Base-by-base conservation (phyloP, 2,113 vertebrate species). In the Apodemus sylvaticus region DNA sequence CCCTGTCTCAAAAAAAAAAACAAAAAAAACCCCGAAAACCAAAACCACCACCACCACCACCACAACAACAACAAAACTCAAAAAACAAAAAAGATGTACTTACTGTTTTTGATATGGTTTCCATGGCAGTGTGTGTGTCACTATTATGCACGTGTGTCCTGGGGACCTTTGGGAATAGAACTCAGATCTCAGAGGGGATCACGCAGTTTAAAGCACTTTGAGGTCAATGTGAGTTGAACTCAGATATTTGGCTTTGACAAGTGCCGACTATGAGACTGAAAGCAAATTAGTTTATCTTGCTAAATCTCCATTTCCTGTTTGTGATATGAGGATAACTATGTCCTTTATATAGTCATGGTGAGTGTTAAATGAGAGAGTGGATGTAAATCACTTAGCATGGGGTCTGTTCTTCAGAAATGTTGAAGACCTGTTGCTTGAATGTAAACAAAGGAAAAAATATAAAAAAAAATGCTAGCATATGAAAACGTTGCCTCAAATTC, bases 181-280 rank as follows among this genome's bases (percentile, higher is more conserved):
- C 10, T 90, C 66, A 24, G 6, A 64, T 53, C 51, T 92, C 29
- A 51, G 22, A 60, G 9, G 51, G 70, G 48, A 31, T 88, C n/a
- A 42, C 5, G 16, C 55, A 48, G 31, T 60, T 89, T 73, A 68
- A 87, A 13, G 14, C 7, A 29, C 74, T 94, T 81, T 29, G 26
- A 77, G 53, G 39, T 55, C 45, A 26, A 4, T 89, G 29, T 89
- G 64, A 88, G 9, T 20, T 78, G 22, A 91, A 62, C 39, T 94
- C 22, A 90, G 42, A 31, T 91, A 77, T 60, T 93, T 96, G 64
- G 34, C 53, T 91, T 36, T 87, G 92, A 86, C 39, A 93, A 86
- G 24, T 77, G 22, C 9, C 60, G 39, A 29, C 62, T 93, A 64
- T 92, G 39, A 83, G 77, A 76, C 16, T 19, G 74, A 17, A 92